Evolutionary conservation across 2,113 vertebrate species (phyloP).

Genomic region (Columba livia): DNA sequence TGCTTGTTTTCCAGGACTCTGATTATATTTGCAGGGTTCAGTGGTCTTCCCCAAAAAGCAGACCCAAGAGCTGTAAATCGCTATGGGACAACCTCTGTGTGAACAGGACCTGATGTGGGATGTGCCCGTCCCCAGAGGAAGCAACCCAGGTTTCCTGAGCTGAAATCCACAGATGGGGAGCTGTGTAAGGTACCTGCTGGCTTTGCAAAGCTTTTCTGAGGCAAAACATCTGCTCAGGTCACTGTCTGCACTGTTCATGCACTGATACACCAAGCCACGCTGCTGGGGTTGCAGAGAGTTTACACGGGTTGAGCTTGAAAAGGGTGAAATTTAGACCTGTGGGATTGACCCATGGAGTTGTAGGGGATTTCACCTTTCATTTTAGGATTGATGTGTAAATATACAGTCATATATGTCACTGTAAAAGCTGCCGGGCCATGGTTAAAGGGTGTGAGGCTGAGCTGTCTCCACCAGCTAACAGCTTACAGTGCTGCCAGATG

Average conservation of each 20-base stretch:
- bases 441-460: background rate
- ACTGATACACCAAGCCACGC: background rate
- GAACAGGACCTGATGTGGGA: background rate
- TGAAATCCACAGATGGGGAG: background rate
- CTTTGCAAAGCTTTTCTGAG: background rate
- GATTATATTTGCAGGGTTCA: background rate
- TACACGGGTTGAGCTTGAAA: background rate
- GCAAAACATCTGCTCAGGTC: background rate
- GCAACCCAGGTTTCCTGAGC: background rate
- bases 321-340: background rate
- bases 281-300: background rate
- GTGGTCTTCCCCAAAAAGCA: background rate
- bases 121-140: background rate
- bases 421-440: background rate
- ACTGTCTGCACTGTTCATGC: accelerated
- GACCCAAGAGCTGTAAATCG: background rate
- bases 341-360: background rate
- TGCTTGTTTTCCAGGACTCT: background rate
- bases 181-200: too few species aligned
- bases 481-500: background rate
- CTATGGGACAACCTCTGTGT: background rate
- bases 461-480: background rate
- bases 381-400: background rate
- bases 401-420: background rate
- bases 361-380: background rate